These are phyloP conservation scores for Aphelinus atriplicis DNA, from an alignment of 1,140 invertebrate species.

Conservation along the genomic window DNA sequence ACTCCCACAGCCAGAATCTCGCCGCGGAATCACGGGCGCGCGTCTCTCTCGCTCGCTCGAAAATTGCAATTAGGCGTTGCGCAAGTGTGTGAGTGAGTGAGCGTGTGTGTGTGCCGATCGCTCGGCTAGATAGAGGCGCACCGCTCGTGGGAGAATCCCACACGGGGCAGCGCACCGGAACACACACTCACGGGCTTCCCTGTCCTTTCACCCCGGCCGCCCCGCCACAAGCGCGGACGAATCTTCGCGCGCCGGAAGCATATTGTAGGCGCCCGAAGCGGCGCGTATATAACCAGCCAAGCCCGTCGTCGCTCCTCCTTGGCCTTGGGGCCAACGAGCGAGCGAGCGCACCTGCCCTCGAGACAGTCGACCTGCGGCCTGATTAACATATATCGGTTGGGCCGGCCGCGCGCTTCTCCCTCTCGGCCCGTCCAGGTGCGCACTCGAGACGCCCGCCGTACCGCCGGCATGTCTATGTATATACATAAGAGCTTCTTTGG, in stretches of 20 bases:
- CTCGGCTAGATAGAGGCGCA: constrained; percentile 2
- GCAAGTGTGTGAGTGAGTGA: constrained; percentile 17
- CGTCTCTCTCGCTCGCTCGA: background rate
- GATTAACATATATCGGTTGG: background rate
- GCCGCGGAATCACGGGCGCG: too few species aligned
- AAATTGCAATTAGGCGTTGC: background rate
- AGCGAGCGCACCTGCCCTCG: constrained; percentile 10
- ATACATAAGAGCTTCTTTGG: too few species aligned
- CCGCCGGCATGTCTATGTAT: background rate
- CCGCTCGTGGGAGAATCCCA: constrained; percentile 63
- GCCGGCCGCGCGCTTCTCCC: background rate
- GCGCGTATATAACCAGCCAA: too few species aligned
- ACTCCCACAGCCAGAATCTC: too few species aligned
- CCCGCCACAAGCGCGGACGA: background rate
- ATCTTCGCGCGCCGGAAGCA: constrained; percentile 21
- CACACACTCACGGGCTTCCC: constrained; percentile 24
- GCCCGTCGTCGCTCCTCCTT: constrained; percentile 11
- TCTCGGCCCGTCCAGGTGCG: too few species aligned
- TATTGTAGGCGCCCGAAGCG: constrained; percentile 17
- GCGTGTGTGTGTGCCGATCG: constrained; percentile 33
- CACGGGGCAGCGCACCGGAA: constrained; percentile 64
- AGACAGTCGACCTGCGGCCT: too few species aligned
- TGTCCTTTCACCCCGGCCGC: constrained; percentile 44
- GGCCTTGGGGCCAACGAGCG: constrained; percentile 36
- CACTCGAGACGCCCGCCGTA: background rate